Percentiles rank a stretch among this genome's conserved stretches.
Conservation (phyloP, 2,797 vertebrate genomes). For the Poecilia velifera region DNA sequence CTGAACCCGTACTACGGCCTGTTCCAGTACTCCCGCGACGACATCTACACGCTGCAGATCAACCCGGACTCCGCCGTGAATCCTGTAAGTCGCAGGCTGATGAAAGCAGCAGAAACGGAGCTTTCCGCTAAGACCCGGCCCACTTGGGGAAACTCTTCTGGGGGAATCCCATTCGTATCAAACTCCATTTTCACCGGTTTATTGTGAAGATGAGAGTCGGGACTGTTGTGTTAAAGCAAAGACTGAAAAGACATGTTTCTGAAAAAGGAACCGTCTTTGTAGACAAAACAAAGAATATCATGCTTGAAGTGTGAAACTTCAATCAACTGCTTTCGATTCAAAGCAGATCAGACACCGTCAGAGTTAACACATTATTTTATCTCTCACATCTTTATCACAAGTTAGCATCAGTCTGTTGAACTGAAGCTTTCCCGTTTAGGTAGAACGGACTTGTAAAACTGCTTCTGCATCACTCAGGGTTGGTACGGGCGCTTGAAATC, state of each 20-base stretch:
- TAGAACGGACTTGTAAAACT: neutral
- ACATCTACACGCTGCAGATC: conserved; percentile 97
- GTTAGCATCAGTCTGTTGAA: neutral
- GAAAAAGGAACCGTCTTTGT: neutral
- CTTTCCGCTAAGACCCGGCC: neutral
- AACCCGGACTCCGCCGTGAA: conserved; percentile 98
- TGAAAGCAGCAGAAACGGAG: neutral
- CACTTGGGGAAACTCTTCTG: no score
- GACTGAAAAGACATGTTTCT: neutral
- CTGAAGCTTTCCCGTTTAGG: neutral
- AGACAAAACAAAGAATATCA: neutral
- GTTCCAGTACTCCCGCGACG: conserved; percentile 97
- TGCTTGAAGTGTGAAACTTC: neutral
- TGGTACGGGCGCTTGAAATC: no score
- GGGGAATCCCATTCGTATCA: no score
- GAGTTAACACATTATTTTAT: neutral
- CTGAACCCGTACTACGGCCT: conserved; percentile 97
- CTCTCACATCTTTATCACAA: conserved; percentile 1
- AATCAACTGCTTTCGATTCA: neutral
- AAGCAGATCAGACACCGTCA: neutral
- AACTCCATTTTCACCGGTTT: neutral
- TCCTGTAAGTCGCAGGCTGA: conserved; percentile 81
- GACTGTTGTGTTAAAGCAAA: neutral
- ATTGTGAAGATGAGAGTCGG: neutral
- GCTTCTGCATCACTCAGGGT: neutral